Evolutionary conservation across 92 coral and sea anemone genomes (phyloP), one percentile per base, ranked within the genome.

Genomic region (Scolanthus callimorphus): DNA sequence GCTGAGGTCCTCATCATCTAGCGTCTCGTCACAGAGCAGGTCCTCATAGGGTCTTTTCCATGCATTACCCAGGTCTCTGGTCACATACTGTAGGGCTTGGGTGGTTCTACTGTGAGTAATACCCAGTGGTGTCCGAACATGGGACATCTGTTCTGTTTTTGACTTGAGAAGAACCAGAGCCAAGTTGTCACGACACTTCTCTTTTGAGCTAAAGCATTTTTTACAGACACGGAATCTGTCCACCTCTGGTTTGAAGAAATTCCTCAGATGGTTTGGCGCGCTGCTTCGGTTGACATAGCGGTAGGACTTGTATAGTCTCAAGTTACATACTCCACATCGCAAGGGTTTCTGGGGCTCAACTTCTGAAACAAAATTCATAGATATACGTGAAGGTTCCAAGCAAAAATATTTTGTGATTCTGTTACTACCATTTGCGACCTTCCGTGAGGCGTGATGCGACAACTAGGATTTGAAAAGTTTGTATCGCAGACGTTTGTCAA

Each of bases 241-340:
- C 50, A 61, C 46, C 49, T 79, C 81, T 15, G 95, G 87, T 15
- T 83, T 80, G 45, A 92, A 81, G 51, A 90, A 90, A 55, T 70
- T 74, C 49, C 86, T 85, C 11, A 92, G 70, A 53, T 92, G 96
- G 0, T 55, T 43, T 3, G 98, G 98, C 2, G 98, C 98, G 39
- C 73, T 74, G 43, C 78, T 65, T 29, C 89, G 88, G 61, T 69
- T 92, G 51, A 80, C 60, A 67, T 78, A 92, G n/a, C 98, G 98
- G 31, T 92, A 92, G 21, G 94, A 89, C 52, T 89, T 92, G 74
- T 76, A 88, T 8, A 79, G 92, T 31, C 96, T 81, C 11, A 92
- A 65, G 12, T 95, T 96, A 62, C 98, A 92, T 17, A 92, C 95
- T 31, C 91, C 96, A 45, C 98, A 92, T 59, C 98, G 75, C 79